Conservation (phyloP, 1,140 invertebrate species). For the Ostrea edulis region DNA sequence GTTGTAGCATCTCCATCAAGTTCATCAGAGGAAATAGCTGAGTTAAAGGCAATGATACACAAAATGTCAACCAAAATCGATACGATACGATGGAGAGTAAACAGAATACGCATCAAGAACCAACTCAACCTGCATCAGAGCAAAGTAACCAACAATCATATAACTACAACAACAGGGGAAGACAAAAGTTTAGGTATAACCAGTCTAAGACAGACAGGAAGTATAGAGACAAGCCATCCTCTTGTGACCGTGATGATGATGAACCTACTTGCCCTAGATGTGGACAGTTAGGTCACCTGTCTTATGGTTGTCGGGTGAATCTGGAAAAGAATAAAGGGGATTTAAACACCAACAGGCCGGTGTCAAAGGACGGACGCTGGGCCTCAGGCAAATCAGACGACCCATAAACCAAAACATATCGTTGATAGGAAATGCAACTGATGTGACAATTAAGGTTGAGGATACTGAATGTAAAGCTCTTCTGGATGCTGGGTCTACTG, state of each 20-base stretch:
- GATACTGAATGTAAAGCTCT: not conserved
- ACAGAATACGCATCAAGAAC: not conserved
- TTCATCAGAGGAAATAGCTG: not conserved
- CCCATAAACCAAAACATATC: not conserved
- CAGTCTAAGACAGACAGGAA: not conserved
- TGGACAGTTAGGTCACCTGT: constrained; percentile 25
- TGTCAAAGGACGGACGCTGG: constrained; percentile 19
- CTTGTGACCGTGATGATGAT: not conserved
- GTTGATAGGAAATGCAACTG: not conserved
- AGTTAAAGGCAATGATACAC: constrained; percentile 12
- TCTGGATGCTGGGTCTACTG: constrained; percentile 45
- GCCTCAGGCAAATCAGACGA: not conserved
- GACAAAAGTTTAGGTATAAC: not conserved
- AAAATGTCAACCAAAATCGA: constrained; percentile 1
- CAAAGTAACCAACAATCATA: not conserved
- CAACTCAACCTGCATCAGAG: too few relatives aligned
- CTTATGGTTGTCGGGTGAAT: constrained; percentile 6
- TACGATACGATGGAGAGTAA: not conserved
- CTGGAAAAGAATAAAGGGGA: not conserved
- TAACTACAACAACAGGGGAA: not conserved
- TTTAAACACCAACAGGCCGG: constrained; percentile 26
- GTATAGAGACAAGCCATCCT: not conserved
- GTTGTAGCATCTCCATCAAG: not conserved
- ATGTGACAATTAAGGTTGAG: not conserved
- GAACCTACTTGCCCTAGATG: constrained; percentile 35